A percentile compares a stretch with the other conserved stretches of the same genome.
Evolutionary conservation across 2,797 vertebrate species (phyloP).

Genomic region (Takifugu ocellatus): DNA sequence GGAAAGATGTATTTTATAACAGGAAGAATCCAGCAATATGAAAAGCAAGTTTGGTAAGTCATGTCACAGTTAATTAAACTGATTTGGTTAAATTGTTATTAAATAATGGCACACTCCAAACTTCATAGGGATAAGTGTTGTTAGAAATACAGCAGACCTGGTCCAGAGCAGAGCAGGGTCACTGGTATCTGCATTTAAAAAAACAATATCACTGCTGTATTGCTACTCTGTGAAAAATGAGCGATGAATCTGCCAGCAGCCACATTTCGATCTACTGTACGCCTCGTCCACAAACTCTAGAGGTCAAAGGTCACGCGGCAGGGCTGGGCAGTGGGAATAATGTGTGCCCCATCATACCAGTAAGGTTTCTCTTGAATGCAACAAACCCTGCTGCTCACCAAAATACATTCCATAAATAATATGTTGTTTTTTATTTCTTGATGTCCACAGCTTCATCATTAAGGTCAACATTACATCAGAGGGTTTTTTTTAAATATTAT

Average conservation of each 20-base stretch:
- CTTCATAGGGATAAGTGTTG: background rate
- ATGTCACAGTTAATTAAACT: too few species aligned
- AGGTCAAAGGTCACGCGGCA: conserved; percentile 1
- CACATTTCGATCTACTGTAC: background rate
- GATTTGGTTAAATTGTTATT: too few species aligned
- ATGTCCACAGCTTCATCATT: conserved; percentile 40
- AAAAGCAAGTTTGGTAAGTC: too few species aligned
- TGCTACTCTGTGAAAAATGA: conserved; percentile 36
- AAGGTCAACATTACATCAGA: conserved; percentile 23
- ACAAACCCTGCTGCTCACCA: conserved; percentile 19
- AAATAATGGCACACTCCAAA: conserved; percentile 14
- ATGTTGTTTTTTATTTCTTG: background rate
- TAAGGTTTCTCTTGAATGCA: conserved; percentile 63
- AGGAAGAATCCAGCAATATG: too few species aligned
- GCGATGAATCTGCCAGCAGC: background rate
- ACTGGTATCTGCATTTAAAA: background rate
- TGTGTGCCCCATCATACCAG: conserved; percentile 63
- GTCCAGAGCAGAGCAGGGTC: conserved; percentile 21
- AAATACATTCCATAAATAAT: conserved; percentile 1
- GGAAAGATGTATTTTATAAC: too few species aligned
- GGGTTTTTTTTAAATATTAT: background rate
- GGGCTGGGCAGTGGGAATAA: conserved; percentile 19
- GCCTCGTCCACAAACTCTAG: conserved; percentile 8
- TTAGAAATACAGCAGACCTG: conserved; percentile 33
- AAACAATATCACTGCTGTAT: conserved; percentile 44